Conservation (phyloP, 2,113 vertebrate genomes). For the Elanus axillaris region DNA sequence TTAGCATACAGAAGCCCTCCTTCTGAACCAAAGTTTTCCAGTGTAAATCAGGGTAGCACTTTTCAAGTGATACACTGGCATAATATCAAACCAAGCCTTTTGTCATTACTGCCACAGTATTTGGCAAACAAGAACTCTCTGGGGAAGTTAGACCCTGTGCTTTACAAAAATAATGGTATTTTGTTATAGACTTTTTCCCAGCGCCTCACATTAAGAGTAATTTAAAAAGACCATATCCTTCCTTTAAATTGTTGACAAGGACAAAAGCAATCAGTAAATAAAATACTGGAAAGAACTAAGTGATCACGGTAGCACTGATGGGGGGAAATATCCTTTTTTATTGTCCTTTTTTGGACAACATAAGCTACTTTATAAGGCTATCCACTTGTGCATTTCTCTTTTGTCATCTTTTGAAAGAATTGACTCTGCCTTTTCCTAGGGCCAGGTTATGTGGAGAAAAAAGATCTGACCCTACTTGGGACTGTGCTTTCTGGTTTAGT, state of each 20-base stretch:
- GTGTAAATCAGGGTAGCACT: background rate
- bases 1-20: background rate
- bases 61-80: background rate
- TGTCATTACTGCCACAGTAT: background rate
- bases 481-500: background rate
- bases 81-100: background rate
- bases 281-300: background rate
- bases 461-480: background rate
- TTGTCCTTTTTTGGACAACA: background rate
- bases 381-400: background rate
- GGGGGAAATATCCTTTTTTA: background rate
- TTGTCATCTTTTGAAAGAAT: background rate
- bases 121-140: background rate
- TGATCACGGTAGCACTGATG: background rate
- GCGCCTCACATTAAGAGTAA: background rate
- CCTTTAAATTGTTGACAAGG: background rate
- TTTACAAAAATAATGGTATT: background rate
- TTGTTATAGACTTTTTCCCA: background rate
- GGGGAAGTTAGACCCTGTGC: background rate
- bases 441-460: background rate
- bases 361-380: background rate
- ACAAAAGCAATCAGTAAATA: background rate
- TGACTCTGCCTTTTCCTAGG: background rate
- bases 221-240: background rate
- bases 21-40: background rate